These are phyloP conservation scores for Helostoma temminkii DNA, from an alignment of 2,797 vertebrate species.

Conservation along the genomic window DNA sequence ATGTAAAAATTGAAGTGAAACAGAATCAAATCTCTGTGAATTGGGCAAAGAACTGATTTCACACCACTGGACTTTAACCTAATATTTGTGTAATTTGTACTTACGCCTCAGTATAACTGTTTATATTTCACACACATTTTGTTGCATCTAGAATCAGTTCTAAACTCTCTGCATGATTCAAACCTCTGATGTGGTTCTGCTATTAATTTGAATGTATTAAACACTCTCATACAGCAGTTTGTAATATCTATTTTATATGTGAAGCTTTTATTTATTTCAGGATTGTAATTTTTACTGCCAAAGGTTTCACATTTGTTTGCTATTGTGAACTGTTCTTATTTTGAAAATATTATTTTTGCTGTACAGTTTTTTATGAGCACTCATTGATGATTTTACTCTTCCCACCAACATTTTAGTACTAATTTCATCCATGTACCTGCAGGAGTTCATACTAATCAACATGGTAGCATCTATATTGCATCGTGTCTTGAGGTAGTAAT, in stretches of 20 bases:
- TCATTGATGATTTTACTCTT: background rate
- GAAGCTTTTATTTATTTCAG: constrained; percentile 58
- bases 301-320: constrained; percentile 7
- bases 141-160: no score
- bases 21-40: no score
- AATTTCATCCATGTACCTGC: background rate
- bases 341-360: constrained; percentile 23
- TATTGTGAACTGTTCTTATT: constrained; percentile 26
- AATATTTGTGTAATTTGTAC: no score
- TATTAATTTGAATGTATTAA: constrained; percentile 12
- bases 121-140: no score
- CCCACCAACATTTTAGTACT: background rate
- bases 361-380: constrained; percentile 26
- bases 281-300: constrained; percentile 45
- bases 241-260: constrained; percentile 46
- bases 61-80: no score
- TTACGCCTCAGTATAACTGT: no score
- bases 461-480: constrained; percentile 14
- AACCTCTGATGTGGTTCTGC: constrained; percentile 15
- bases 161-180: background rate
- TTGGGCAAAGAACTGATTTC: no score
- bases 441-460: constrained; percentile 12
- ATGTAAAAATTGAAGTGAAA: no score
- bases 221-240: constrained; percentile 12
- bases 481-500: constrained; percentile 21